phyloP scores from a whole-genome alignment of 2,888 invertebrate species.

The Pherbina coryleti region DNA sequence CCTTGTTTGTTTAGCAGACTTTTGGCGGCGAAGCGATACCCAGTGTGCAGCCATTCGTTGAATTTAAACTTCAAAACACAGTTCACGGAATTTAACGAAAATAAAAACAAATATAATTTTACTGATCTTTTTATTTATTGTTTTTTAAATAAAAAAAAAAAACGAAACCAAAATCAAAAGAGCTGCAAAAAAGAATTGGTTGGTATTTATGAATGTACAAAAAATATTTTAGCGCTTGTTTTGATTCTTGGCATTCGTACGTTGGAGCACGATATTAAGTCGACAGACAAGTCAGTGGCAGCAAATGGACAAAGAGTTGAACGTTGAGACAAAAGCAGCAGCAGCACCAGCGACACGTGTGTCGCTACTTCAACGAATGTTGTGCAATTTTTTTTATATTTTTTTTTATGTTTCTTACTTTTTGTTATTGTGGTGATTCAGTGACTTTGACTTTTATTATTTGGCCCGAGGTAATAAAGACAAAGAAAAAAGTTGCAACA shows the following conservation, averaged over 20 bases:
- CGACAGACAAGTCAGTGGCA: not conserved
- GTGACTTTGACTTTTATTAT: slow-evolving; percentile 16
- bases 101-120: not conserved
- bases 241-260: slow-evolving; percentile 12
- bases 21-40: too few relatives aligned
- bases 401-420: too few relatives aligned
- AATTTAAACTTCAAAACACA: not conserved
- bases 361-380: not conserved
- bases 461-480: not conserved
- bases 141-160: not conserved
- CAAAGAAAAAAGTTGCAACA: not conserved
- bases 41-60: too few relatives aligned
- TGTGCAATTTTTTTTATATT: not conserved
- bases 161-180: not conserved
- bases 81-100: not conserved
- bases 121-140: too few relatives aligned
- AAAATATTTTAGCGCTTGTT: slow-evolving; percentile 11
- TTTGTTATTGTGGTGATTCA: not conserved
- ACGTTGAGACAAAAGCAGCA: not conserved
- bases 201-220: not conserved
- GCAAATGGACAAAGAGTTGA: not conserved
- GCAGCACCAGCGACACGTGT: not conserved
- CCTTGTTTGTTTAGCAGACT: too few relatives aligned
- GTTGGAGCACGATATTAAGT: not conserved
- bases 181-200: not conserved